These are phyloP conservation scores for Reticulitermes lucifugus DNA, from an alignment of 2,888 invertebrate species.

Conservation along the genomic window DNA sequence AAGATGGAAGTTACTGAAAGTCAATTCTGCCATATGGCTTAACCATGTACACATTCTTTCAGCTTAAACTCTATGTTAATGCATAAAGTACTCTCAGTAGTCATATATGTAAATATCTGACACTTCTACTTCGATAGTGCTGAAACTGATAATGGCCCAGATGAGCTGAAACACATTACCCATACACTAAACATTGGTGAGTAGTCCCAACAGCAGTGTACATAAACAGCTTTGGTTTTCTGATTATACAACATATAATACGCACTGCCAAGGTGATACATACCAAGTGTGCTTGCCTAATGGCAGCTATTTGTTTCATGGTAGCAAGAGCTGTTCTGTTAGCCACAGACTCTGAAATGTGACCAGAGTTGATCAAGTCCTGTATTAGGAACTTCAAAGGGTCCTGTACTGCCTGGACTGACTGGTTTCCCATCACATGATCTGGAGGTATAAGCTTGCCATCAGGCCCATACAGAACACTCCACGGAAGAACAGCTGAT, in stretches of 20 bases:
- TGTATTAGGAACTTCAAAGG: conserved; percentile 57
- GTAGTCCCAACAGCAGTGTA: no score
- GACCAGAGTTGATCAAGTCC: conserved; percentile 56
- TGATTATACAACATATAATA: background rate
- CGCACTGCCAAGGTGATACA: conserved; percentile 44
- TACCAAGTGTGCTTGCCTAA: conserved; percentile 62
- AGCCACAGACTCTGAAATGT: conserved; percentile 55
- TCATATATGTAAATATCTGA: no score
- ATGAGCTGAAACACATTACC: no score
- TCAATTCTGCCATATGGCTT: no score
- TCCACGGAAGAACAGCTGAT: conserved; percentile 64
- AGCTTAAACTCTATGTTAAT: no score
- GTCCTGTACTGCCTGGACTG: conserved; percentile 55
- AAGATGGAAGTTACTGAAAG: no score
- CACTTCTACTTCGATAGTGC: no score
- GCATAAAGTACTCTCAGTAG: no score
- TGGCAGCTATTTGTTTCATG: conserved; percentile 59
- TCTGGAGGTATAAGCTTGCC: conserved; percentile 62
- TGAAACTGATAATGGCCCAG: no score
- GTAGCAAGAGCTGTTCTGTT: conserved; percentile 60
- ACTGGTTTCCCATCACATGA: conserved; percentile 62
- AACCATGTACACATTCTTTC: no score
- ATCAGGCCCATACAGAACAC: conserved; percentile 60
- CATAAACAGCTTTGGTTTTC: no score
- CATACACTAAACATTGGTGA: no score